phyloP scores from a whole-genome alignment of 2,888 invertebrate genomes.

The Boloria selene region DNA sequence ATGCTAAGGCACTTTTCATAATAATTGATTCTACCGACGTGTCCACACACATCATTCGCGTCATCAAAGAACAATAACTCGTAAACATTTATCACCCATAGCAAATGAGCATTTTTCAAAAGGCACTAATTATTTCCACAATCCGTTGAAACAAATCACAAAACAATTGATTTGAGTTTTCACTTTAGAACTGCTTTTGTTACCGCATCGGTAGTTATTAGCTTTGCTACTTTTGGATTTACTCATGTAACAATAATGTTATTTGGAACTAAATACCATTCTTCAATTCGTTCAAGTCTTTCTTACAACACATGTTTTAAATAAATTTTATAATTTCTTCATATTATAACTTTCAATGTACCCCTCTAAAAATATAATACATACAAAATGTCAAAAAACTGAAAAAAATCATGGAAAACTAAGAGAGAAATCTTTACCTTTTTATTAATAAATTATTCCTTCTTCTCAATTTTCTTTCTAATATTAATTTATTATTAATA shows the following conservation, averaged over 20 bases:
- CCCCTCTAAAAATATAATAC: too few species aligned
- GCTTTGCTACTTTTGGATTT: constrained; percentile 1
- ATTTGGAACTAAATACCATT: not conserved
- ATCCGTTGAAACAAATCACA: constrained; percentile 58
- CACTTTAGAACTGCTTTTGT: constrained; percentile 46
- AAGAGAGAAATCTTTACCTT: too few species aligned
- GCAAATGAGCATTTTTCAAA: constrained; percentile 78
- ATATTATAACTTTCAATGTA: too few species aligned
- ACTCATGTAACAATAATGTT: not conserved
- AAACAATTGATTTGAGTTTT: constrained; percentile 70
- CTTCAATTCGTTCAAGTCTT: not conserved
- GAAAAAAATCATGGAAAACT: too few species aligned
- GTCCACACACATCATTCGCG: constrained; percentile 56
- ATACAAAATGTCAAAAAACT: too few species aligned
- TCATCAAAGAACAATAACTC: constrained; percentile 74
- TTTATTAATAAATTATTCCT: too few species aligned
- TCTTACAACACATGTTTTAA: too few species aligned
- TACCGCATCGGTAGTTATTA: constrained; percentile 2
- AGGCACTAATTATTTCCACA: constrained; percentile 79
- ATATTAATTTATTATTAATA: too few species aligned
- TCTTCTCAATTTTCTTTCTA: too few species aligned
- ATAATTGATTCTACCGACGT: constrained; percentile 13
- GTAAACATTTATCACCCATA: constrained; percentile 80
- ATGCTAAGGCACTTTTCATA: not conserved
- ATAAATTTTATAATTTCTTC: too few species aligned